Percentiles rank a stretch among this genome's conserved stretches.
These are phyloP conservation scores for Masticophis lateralis DNA, from an alignment of 2,797 vertebrate genomes.

Conservation along the genomic window DNA sequence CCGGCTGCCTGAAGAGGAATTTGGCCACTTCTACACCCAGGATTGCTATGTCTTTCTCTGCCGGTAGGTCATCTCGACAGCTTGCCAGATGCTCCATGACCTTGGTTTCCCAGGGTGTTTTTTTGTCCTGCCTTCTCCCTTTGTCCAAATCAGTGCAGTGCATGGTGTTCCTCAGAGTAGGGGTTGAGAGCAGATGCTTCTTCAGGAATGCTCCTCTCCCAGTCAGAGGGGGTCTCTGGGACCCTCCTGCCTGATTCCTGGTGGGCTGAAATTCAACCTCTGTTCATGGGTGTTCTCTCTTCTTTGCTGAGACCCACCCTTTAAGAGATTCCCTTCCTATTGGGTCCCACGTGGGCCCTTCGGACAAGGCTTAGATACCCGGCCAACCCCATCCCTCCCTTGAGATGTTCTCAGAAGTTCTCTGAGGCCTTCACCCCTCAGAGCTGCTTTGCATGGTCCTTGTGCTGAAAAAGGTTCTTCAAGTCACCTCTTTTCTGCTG, in stretches of 20 bases:
- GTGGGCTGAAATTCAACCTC: background rate
- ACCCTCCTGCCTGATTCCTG: background rate
- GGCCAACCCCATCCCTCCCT: background rate
- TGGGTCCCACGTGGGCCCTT: background rate
- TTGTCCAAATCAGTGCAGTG: background rate
- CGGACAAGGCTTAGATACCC: background rate
- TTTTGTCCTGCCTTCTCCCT: background rate
- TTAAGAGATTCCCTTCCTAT: background rate
- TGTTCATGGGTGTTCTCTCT: background rate
- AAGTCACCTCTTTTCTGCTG: background rate
- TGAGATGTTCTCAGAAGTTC: background rate
- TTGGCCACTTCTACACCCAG: constrained; percentile 93
- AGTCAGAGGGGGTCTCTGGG: background rate
- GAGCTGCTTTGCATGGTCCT: background rate
- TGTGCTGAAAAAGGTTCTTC: background rate
- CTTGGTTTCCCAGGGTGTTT: fast-evolving
- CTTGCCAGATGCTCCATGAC: fast-evolving
- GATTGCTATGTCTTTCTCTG: constrained; percentile 99
- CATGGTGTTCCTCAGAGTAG: background rate
- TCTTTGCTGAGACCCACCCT: background rate
- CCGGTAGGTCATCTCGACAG: constrained; percentile 71
- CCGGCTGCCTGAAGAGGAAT: constrained; percentile 94
- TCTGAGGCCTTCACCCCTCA: background rate
- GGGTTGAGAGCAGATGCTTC: background rate
- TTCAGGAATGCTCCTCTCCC: background rate